Evolutionary conservation across 2,797 vertebrate genomes (phyloP), one percentile per base, ranked within the genome.

Genomic region (Cirrhinus mrigala): DNA sequence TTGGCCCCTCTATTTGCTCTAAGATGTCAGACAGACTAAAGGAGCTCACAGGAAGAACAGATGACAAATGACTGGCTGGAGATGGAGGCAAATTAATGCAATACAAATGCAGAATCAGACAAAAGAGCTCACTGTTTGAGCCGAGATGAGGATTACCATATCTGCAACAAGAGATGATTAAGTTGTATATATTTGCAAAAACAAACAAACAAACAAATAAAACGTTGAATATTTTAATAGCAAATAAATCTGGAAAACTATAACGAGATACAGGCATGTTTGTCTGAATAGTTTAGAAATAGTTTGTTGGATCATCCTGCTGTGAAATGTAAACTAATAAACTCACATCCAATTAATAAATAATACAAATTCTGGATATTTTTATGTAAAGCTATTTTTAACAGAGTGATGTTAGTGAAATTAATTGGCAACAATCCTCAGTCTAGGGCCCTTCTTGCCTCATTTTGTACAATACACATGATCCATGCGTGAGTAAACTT

Each of bases 21-120:
- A 90, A 95, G 92, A 94, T 91, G 94, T 95, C 95, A 96, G 96
- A 96, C 94, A 94, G 93, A 95, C 94, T 92, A 90, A 92, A 94
- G 92, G 89, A 86, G 92, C 89, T 92, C 93, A 95, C 94, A 95
- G 95, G 93, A 95, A 95, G 94, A 93, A 90, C 91, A 92, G 90
- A 94, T 94, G 95, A 95, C 94, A 94, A 94, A 94, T 95, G 94
- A 94, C 92, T 92, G 92, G 92, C 93, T 94, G 93, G 83, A 82
- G 78, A 85, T 82, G 73, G 69, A 78, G 77, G 85, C 24, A 81
- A 75, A 84, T 81, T 81, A 85, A 84, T 86, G 78, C 78, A 81
- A 82, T 64, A 78, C 84, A 86, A 85, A 81, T 81, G 80, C 78
- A 85, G 80, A 79, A 79, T 24, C 73, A 84, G 73, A 86, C 66